Evolutionary conservation across 2,888 invertebrate genomes (phyloP), one percentile per base, ranked within the genome.

Genomic region (Eristalis pertinax): DNA sequence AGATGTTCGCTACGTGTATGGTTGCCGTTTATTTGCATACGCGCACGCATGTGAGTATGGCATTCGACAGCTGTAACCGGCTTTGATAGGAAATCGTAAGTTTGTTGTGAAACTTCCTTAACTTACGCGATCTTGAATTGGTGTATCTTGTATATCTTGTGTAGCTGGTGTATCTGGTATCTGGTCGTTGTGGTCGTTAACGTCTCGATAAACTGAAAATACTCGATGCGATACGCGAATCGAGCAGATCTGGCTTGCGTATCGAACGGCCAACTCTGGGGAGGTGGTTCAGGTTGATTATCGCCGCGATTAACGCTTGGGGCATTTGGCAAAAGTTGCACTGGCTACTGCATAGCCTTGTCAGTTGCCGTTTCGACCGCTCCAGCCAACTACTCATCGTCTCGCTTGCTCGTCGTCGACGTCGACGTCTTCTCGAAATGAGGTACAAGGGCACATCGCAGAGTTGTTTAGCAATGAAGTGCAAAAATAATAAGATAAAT

Each of bases 381-480:
- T 24, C n/a, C 67, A 75, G 24, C 29, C 38, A 32, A 35, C 32
- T 58, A 32, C 35, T 41, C 15, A 50, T 65, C 19, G 26, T 50
- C 35, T 29, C 24, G 60, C 11, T 60, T 64, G 41, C 26, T 32
- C 32, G 32, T 70, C n/a, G 67, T 69, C 15, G 63, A 11, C 38
- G 83, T 19, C 68, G 76, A 50, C 62, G 78, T 82, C 78, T 82
- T 78, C 50, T 50, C 82, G 74, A 82, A 86, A 78, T 86, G 86
- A 86, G 86, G 86, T 82, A 82, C 86, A 86, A 86, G 86, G 86
- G 86, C 86, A 86, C 60, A 78, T 67, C 56, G 22, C 26, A 13
- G 43, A 82, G 86, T 82, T 82, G 78, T 83, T 83, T 75, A 78
- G 83, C 86, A 86, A 78, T 86, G 50, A 82, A 83, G 83, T 83